These are phyloP conservation scores for Drosophila sturtevanti DNA, from an alignment of 1,140 invertebrate genomes.

Conservation along the genomic window DNA sequence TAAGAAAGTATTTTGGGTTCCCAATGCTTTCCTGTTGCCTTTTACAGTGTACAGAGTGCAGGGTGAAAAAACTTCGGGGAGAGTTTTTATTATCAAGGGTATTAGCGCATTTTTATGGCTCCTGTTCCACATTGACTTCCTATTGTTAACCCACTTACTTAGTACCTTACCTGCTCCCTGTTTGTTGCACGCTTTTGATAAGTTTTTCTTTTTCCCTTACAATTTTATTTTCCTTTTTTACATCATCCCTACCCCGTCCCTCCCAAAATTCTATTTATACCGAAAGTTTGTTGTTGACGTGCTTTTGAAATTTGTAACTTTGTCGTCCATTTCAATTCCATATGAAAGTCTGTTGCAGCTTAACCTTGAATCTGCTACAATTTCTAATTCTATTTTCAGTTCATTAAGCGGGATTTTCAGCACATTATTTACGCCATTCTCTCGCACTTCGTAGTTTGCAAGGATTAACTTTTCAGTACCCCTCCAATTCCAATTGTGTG, in stretches of 20 bases:
- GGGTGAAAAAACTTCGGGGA: neutral
- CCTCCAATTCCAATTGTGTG: neutral
- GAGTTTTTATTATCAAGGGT: slow-evolving; percentile 9
- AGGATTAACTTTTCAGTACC: slow-evolving; percentile 47
- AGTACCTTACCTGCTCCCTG: neutral
- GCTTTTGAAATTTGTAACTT: slow-evolving; percentile 52
- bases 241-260: no score
- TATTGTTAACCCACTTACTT: slow-evolving; percentile 10
- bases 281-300: slow-evolving; percentile 30
- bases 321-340: slow-evolving; percentile 30
- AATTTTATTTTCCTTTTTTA: slow-evolving; percentile 11
- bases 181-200: slow-evolving; percentile 12
- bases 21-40: no score
- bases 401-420: slow-evolving; percentile 72
- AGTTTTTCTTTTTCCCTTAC: slow-evolving; percentile 8
- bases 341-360: slow-evolving; percentile 31
- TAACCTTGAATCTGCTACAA: slow-evolving; percentile 62
- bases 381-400: slow-evolving; percentile 72
- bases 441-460: slow-evolving; percentile 30
- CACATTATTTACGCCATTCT: slow-evolving; percentile 52
- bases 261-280: slow-evolving; percentile 16
- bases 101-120: slow-evolving; percentile 25
- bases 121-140: neutral
- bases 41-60: no score
- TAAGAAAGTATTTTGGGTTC: no score